Conservation (phyloP, 2,113 vertebrate genomes). For the Caretta caretta region DNA sequence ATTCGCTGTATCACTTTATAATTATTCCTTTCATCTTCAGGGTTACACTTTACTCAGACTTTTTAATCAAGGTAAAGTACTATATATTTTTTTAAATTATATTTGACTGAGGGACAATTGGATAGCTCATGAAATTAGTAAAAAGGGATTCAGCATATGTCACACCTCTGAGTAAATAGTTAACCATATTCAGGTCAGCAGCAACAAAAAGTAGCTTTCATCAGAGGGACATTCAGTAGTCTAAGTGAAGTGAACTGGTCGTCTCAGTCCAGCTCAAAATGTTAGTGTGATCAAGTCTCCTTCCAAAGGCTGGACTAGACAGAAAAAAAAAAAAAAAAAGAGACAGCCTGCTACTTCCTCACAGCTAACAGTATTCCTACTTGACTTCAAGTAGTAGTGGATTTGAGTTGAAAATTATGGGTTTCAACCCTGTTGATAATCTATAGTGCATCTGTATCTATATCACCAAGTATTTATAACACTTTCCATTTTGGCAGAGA, state of each 20-base stretch:
- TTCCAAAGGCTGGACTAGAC: not conserved
- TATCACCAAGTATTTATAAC: not conserved
- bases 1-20: not conserved
- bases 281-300: not conserved
- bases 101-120: not conserved
- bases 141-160: not conserved
- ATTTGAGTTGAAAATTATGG: slow-evolving; percentile 2
- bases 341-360: not conserved
- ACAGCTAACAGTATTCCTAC: slow-evolving; percentile 38
- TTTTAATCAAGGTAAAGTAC: not conserved
- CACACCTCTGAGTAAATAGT: not conserved
- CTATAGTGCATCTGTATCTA: not conserved
- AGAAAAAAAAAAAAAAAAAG: not conserved
- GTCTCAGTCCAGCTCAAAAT: not conserved
- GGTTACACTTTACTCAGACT: not conserved
- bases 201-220: rapidly evolving
- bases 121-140: not conserved
- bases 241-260: slow-evolving; percentile 8
- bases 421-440: slow-evolving; percentile 38
- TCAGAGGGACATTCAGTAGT: not conserved
- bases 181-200: not conserved
- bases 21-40: not conserved
- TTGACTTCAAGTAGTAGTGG: slow-evolving; percentile 15
- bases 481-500: slow-evolving; percentile 28
- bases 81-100: not conserved